Conservation (phyloP, 2,113 vertebrate genomes). For the Marmota monax region DNA sequence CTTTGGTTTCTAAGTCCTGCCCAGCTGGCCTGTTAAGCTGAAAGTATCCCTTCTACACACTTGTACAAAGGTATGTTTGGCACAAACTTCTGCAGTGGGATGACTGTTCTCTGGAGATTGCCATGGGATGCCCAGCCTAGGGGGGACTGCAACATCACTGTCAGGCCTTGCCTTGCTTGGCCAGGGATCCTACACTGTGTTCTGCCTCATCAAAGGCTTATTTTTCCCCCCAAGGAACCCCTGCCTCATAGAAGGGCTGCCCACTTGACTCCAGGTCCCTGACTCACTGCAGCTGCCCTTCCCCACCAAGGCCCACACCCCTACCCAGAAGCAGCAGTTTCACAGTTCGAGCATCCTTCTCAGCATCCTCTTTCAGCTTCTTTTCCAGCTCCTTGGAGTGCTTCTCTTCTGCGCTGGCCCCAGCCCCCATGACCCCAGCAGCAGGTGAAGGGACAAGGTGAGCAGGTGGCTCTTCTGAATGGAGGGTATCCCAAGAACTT, state of each 20-base stretch:
- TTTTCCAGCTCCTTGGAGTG: conserved; percentile 97
- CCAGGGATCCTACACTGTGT: background rate
- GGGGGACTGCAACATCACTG: background rate
- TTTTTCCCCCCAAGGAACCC: background rate
- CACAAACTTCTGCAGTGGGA: background rate
- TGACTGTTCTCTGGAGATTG: background rate
- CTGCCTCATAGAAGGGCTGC: background rate
- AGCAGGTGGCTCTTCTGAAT: conserved; percentile 42
- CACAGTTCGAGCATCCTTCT: conserved; percentile 97
- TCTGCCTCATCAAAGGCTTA: background rate
- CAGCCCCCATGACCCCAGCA: conserved; percentile 93
- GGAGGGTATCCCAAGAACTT: conserved; percentile 1
- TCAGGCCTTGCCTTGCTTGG: background rate
- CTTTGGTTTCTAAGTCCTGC: background rate
- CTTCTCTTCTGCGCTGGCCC: conserved; percentile 97
- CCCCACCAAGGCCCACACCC: background rate
- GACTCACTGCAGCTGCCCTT: background rate
- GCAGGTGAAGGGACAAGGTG: background rate
- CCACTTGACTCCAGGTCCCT: background rate
- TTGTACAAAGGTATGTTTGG: background rate
- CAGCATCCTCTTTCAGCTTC: conserved; percentile 97
- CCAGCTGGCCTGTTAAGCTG: background rate
- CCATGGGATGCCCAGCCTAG: background rate
- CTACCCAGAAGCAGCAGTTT: conserved; percentile 99
- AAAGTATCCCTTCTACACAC: background rate